A percentile compares a stretch with the other conserved stretches of the same genome.
phyloP scores from a whole-genome alignment of 2,113 vertebrate species.

The Austrofundulus limnaeus region DNA sequence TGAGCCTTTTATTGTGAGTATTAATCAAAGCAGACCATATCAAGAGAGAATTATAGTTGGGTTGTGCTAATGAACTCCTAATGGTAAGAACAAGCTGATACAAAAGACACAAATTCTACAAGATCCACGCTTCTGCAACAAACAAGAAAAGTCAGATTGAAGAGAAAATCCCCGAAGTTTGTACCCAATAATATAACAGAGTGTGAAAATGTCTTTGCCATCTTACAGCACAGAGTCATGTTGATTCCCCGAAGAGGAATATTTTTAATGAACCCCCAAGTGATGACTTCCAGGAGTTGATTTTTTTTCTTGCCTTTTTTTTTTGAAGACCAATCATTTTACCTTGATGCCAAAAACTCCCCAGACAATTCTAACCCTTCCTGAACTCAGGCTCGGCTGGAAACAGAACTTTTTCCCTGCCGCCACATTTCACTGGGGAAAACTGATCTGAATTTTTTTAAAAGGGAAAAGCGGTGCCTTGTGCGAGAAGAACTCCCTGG shows the following conservation, averaged over 20 bases:
- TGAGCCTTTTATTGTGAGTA: constrained; percentile 30
- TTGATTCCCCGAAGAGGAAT: constrained; percentile 58
- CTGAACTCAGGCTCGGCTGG: constrained; percentile 41
- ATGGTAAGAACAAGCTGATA: constrained; percentile 27
- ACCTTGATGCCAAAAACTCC: constrained; percentile 64
- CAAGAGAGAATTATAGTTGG: constrained; percentile 31
- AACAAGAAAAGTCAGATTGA: constrained; percentile 27
- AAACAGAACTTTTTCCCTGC: constrained; percentile 49
- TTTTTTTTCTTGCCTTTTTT: constrained; percentile 14
- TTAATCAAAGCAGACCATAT: constrained; percentile 44
- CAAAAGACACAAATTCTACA: constrained; percentile 24
- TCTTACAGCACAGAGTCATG: constrained; percentile 21
- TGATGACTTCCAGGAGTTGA: constrained; percentile 48
- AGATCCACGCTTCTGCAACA: constrained; percentile 11
- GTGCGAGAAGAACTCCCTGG: constrained; percentile 57
- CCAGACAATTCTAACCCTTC: constrained; percentile 44
- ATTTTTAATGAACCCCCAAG: constrained; percentile 71
- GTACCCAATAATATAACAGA: constrained; percentile 34
- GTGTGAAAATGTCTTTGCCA: constrained; percentile 37
- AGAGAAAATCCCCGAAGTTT: constrained; percentile 42
- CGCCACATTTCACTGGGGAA: constrained; percentile 34
- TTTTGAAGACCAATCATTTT: constrained; percentile 60
- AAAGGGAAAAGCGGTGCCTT: constrained; percentile 7
- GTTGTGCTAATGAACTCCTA: constrained; percentile 18
- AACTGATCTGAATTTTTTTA: constrained; percentile 63